Percentiles rank a stretch among this genome's conserved stretches.
These are phyloP conservation scores for Myripristis jacobus DNA, from an alignment of 2,797 vertebrate species.

Conservation along the genomic window DNA sequence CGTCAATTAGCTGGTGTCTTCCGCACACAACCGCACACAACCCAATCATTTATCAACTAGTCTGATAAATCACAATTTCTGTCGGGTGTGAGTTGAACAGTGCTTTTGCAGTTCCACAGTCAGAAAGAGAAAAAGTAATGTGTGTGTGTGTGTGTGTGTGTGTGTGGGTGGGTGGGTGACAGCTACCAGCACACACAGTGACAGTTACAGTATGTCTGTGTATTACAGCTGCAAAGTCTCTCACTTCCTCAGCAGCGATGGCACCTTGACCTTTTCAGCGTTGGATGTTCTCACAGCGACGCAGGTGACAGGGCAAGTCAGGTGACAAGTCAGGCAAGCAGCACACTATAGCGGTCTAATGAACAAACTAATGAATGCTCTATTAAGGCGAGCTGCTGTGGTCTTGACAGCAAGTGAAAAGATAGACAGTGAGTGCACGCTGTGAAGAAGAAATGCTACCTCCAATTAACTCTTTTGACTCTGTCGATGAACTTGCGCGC, in stretches of 20 bases:
- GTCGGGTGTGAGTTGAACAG: constrained; percentile 12
- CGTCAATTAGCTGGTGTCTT: constrained; percentile 7
- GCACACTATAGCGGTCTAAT: constrained; percentile 47
- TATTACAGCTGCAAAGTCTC: constrained; percentile 62
- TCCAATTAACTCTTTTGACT: constrained; percentile 13
- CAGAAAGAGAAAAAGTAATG: neutral
- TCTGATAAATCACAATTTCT: constrained; percentile 21
- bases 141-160: too few species aligned
- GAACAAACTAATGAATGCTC: constrained; percentile 57
- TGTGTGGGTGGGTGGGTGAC: constrained; percentile 24
- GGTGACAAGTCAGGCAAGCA: constrained; percentile 47
- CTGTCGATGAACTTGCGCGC: constrained; percentile 4
- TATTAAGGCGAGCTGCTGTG: constrained; percentile 27
- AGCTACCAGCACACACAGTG: constrained; percentile 44
- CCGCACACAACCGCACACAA: neutral
- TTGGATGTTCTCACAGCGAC: constrained; percentile 50
- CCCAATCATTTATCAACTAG: constrained; percentile 18
- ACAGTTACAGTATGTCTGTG: constrained; percentile 49
- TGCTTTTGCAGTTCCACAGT: constrained; percentile 1
- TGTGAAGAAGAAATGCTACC: constrained; percentile 13
- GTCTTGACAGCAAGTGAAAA: constrained; percentile 30
- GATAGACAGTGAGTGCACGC: constrained; percentile 16
- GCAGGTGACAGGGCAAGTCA: constrained; percentile 58
- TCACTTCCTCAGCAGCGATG: constrained; percentile 47
- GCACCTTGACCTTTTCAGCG: constrained; percentile 73